phyloP scores from a whole-genome alignment of 2,113 vertebrate species.

The Setophaga kirtlandii region DNA sequence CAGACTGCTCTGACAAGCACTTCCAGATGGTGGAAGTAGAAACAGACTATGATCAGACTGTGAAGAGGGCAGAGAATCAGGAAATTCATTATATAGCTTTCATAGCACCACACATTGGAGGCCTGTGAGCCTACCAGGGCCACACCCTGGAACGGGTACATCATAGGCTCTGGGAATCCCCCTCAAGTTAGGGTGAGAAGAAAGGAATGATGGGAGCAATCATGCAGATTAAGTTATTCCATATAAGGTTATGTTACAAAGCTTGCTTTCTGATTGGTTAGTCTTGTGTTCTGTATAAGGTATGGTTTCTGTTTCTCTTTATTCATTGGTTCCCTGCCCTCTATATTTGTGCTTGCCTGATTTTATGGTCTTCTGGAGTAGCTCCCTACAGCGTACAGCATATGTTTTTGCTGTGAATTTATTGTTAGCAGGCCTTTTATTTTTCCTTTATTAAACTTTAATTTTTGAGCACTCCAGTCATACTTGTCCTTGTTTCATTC shows the following conservation, averaged over 20 bases:
- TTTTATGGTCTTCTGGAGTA: not conserved
- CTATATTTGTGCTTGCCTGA: not conserved
- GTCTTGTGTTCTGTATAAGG: not conserved
- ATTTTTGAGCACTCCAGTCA: not conserved
- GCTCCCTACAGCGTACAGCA: not conserved
- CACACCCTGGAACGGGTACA: not conserved
- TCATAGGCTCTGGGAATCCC: not conserved
- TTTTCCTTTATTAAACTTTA: not conserved
- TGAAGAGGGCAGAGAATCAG: not conserved
- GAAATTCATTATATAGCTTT: not conserved
- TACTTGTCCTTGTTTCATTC: not conserved
- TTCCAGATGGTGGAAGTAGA: not conserved
- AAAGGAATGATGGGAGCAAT: not conserved
- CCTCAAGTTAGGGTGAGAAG: not conserved
- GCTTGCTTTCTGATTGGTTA: not conserved
- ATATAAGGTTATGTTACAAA: not conserved
- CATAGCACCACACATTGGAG: not conserved
- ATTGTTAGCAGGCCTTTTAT: not conserved
- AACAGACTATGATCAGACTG: not conserved
- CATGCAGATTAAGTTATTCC: not conserved
- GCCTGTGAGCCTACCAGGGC: not conserved
- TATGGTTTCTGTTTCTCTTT: not conserved
- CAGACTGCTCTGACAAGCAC: not conserved
- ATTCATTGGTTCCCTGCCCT: not conserved
- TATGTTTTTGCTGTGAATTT: not conserved